Evolutionary conservation across 2,113 vertebrate species (phyloP), one percentile per base, ranked within the genome.

Genomic region (Megaceryle torquata): DNA sequence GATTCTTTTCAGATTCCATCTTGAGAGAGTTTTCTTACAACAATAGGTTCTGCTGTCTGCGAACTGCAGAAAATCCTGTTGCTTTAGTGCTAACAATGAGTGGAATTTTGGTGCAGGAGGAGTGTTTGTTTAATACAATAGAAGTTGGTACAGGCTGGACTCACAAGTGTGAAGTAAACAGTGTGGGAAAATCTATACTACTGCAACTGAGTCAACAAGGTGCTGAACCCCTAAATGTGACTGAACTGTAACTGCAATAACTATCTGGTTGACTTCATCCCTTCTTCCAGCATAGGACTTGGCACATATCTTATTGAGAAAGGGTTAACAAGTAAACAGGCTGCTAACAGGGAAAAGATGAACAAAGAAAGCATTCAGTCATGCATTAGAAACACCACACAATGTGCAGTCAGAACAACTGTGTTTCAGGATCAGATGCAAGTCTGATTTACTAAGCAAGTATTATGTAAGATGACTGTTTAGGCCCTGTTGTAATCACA

Each of bases 1-100:
- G 96, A 97, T 96, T 97, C 97, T 97, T 98, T 98, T 98, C 96
- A 98, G 97, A 98, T 98, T 97, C 94, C 98, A 96, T 97, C 97
- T 98, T 97, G 96, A 97, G 97, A 97, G 90, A 91, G 86, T 98
- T 98, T 97, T 96, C 95, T 77, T 88, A 92, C 91, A 97, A 98
- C 98, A 98, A 98, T 98, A 95, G 96, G 46, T 97, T 98, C 89
- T 97, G 96, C 97, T 98, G 96, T 95, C 92, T 83, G 96, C 43
- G 50, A 98, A 96, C 95, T 96, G 90, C 91, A 97, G 97, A 98
- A 98, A 98, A 98, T 98, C 97, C 97, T 97, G 96, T 97, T 97
- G 97, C 97, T 98, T 97, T 96, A 97, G 94, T 15, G 22, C 33
- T 95, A 97, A 98, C 98, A 98, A 98, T 98, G 96, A 97, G 92